phyloP scores from a whole-genome alignment of 2,113 vertebrate genomes.

The Dicaeum eximium region DNA sequence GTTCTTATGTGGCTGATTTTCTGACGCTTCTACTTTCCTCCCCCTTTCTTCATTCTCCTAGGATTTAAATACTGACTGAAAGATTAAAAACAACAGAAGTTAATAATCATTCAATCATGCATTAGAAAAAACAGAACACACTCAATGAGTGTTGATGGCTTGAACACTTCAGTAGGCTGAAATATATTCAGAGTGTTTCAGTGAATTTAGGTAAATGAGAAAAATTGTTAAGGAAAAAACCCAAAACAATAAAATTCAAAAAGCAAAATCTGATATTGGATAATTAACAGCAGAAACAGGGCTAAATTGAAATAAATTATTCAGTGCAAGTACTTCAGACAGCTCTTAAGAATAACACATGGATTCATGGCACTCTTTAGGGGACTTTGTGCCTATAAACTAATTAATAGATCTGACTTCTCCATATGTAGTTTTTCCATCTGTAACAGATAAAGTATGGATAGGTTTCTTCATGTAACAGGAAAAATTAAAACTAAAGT shows the following conservation, averaged over 20 bases:
- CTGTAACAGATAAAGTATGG: conserved; percentile 69
- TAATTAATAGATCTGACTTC: conserved; percentile 68
- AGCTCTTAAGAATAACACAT: conserved; percentile 64
- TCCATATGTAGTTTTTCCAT: conserved; percentile 67
- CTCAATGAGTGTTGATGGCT: not conserved
- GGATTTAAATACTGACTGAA: conserved; percentile 12
- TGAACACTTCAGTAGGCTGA: not conserved
- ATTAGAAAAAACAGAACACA: not conserved
- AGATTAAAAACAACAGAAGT: conserved; percentile 17
- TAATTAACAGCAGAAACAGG: conserved; percentile 56
- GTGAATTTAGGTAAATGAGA: conserved; percentile 14
- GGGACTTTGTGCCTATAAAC: conserved; percentile 55
- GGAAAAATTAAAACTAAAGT: conserved; percentile 73
- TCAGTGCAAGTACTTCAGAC: conserved; percentile 63
- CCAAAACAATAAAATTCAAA: not conserved
- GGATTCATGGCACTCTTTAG: conserved; percentile 57
- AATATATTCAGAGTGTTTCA: conserved; percentile 11
- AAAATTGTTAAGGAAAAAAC: not conserved
- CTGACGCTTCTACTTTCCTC: not conserved
- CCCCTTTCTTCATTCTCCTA: not conserved
- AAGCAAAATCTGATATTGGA: conserved; percentile 44
- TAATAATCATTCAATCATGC: not conserved
- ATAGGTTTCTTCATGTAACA: conserved; percentile 72
- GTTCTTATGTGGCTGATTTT: not conserved
- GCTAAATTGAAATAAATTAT: conserved; percentile 62